Base-by-base conservation (phyloP, 2,797 vertebrate genomes). In the Cryptoblepharus egeriae region DNA sequence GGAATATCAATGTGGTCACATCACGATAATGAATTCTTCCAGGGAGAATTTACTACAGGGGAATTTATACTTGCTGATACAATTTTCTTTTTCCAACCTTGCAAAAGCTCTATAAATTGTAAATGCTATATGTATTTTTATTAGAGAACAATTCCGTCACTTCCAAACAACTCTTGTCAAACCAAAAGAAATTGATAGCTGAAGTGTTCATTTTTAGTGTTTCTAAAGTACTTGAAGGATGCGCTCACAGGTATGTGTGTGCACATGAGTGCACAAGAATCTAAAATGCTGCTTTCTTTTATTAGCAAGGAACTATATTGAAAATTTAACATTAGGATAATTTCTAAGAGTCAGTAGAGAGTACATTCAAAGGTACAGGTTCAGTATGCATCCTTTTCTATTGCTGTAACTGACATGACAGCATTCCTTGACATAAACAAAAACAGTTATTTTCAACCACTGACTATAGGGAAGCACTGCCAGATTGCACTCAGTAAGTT, bases 61-160 rank as follows among this genome's bases (percentile, higher is more conserved):
- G 94, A 92, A 96, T 96, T 96, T 96, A 96, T 96, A 93, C 92
- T 95, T 90, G 94, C 93, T 94, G 95, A 94, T 92, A 94, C 94
- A 96, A 94, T 96, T 96, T 96, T 96, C 94, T 92, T 86, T 93
- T 95, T 93, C 92, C 67, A 70, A 94, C 91, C 85, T 93, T 94
- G 93, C 91, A 91, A 77, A 91, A 92, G 91, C 88, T 93, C 93
- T 91, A 96, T 97, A 97, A 97, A 97, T 97, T 93, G 93, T 90
- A 88, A 89, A 81, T 5, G 7, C 82, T 88, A 79, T 84, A 88
- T 92, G 81, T 91, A 92, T 69, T 89, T 49, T 82, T 92, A 93
- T 82, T 92, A 93, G 77, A 82, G 67, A 94, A 91, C 88, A 94
- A 91, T 82, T 85, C 83, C 88, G n/a, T 75, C 69, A 90, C 81